phyloP scores from a whole-genome alignment of 2,888 invertebrate genomes.

The Apoda limacodes region DNA sequence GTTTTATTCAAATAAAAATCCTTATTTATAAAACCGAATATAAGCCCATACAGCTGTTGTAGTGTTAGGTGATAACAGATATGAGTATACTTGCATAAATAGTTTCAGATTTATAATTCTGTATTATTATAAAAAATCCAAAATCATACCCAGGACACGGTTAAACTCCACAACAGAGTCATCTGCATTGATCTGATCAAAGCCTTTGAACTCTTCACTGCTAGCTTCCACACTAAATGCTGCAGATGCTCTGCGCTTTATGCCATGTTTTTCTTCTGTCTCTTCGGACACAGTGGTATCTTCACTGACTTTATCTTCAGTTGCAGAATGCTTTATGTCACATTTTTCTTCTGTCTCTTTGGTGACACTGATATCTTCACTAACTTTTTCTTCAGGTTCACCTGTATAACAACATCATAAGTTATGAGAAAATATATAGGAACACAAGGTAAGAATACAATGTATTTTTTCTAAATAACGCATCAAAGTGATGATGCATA shows the following conservation, averaged over 20 bases:
- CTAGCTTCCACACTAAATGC: constrained; percentile 45
- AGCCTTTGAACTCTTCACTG: constrained; percentile 47
- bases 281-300: neutral
- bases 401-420: neutral
- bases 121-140: neutral
- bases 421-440: too few relatives aligned
- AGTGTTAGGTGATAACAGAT: too few relatives aligned
- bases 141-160: constrained; percentile 39
- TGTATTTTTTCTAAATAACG: too few relatives aligned
- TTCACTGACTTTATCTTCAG: neutral
- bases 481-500: too few relatives aligned
- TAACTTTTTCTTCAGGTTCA: neutral
- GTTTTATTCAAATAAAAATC: too few relatives aligned
- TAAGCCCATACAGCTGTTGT: too few relatives aligned
- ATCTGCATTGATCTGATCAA: constrained; percentile 31
- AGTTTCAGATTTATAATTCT: too few relatives aligned
- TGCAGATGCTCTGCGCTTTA: constrained; percentile 48
- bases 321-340: too few relatives aligned
- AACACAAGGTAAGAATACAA: too few relatives aligned
- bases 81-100: too few relatives aligned
- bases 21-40: too few relatives aligned
- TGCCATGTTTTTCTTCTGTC: constrained; percentile 28
- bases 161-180: constrained; percentile 31
- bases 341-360: constrained; percentile 3
- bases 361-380: neutral